Evolutionary conservation across 2,888 invertebrate genomes (phyloP).

Genomic region (Crioceris asparagi): DNA sequence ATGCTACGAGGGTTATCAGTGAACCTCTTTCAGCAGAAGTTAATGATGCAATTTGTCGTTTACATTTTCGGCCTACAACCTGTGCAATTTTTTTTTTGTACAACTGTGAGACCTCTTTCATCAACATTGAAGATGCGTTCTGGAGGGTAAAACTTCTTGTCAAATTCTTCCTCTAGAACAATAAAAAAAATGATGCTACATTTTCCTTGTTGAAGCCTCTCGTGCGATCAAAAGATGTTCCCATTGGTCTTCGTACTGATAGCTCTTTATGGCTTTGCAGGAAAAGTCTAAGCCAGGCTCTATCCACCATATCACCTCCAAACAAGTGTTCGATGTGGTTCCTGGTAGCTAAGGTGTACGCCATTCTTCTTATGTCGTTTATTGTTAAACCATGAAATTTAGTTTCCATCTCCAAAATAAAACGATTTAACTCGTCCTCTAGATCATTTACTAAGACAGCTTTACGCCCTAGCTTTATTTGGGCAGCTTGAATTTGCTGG

Average conservation of each 20-base stretch:
- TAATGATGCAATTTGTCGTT: constrained; percentile 7
- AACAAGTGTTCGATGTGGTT: constrained; percentile 12
- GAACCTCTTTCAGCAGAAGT: constrained; percentile 9
- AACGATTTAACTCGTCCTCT: constrained; percentile 6
- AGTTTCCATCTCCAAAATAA: constrained; percentile 7
- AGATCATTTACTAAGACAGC: constrained; percentile 3
- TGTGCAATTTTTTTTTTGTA: constrained; percentile 9
- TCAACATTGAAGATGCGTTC: constrained; percentile 11
- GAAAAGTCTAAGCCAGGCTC: constrained; percentile 11
- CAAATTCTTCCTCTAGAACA: constrained; percentile 9
- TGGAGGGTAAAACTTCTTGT: constrained; percentile 7
- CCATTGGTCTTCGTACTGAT: background rate
- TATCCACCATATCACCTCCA: constrained; percentile 8
- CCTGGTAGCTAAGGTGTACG: constrained; percentile 4
- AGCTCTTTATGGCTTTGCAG: constrained; percentile 4
- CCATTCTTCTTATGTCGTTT: no score
- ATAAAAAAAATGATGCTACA: no score
- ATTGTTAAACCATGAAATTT: constrained; percentile 7
- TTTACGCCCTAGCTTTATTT: constrained; percentile 5
- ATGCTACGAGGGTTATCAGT: constrained; percentile 5
- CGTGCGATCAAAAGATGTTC: constrained; percentile 12
- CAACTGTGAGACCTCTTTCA: constrained; percentile 10
- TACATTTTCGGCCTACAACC: constrained; percentile 7
- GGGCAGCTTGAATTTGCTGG: background rate
- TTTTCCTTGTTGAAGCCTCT: constrained; percentile 12